phyloP scores from a whole-genome alignment of 2,888 invertebrate species.

The Platycheirus rosarum region DNA sequence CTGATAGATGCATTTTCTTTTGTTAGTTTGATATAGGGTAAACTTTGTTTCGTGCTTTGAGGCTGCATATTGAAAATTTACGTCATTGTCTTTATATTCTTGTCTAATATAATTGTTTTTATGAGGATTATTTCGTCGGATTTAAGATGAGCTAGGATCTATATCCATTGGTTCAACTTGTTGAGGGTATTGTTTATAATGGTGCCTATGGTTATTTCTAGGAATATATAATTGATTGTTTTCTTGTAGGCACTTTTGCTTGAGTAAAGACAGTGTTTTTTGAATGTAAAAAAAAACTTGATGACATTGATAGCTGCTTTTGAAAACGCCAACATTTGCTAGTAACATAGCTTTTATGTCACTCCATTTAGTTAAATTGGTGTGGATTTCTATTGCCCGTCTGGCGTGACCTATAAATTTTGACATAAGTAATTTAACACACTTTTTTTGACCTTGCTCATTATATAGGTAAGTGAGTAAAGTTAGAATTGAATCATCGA shows the following conservation, averaged over 20 bases:
- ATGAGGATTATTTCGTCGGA: background rate
- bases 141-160: slow-evolving; percentile 24
- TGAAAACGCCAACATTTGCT: slow-evolving; percentile 33
- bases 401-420: slow-evolving; percentile 6
- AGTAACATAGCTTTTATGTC: slow-evolving; percentile 32
- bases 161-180: slow-evolving; percentile 5
- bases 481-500: slow-evolving; percentile 32
- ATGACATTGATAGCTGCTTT: slow-evolving; percentile 12
- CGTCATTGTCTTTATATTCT: background rate
- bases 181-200: slow-evolving; percentile 8
- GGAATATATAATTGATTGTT: too few species aligned
- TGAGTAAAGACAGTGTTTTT: slow-evolving; percentile 9
- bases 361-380: slow-evolving; percentile 19
- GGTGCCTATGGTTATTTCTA: too few species aligned
- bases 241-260: slow-evolving; percentile 38
- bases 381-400: slow-evolving; percentile 21
- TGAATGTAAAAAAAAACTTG: too few species aligned
- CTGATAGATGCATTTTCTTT: slow-evolving; percentile 9
- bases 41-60: slow-evolving; percentile 14
- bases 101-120: background rate
- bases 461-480: slow-evolving; percentile 23
- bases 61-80: slow-evolving; percentile 18
- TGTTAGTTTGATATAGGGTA: slow-evolving; percentile 10
- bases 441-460: slow-evolving; percentile 13
- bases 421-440: background rate